Conservation (phyloP, 1,140 invertebrate species). For the Cataglyphis hispanica region DNA sequence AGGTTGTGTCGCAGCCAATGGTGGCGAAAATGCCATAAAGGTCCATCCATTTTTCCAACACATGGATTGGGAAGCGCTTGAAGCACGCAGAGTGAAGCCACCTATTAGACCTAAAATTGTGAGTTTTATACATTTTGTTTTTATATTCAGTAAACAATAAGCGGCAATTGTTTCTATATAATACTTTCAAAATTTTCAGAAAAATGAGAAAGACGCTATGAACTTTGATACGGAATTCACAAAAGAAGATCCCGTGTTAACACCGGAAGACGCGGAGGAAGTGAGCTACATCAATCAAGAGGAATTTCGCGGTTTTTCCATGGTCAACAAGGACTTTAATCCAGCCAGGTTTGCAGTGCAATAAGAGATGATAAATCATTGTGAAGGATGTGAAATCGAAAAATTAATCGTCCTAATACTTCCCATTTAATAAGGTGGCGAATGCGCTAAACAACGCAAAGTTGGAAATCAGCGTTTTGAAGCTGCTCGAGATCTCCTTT, state of each 20-base stretch:
- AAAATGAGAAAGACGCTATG: constrained; percentile 98
- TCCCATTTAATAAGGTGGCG: constrained; percentile 63
- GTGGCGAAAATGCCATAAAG: constrained; percentile 94
- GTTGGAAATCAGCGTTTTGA: constrained; percentile 45
- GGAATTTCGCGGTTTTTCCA: constrained; percentile 99
- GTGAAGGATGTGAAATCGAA: constrained; percentile 31
- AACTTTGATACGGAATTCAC: constrained; percentile 99
- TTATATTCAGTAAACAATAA: constrained; percentile 9
- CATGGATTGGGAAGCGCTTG: constrained; percentile 98
- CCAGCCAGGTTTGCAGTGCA: constrained; percentile 88
- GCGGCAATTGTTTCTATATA: not conserved
- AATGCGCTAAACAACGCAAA: constrained; percentile 51
- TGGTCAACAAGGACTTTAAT: constrained; percentile 97
- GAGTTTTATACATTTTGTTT: constrained; percentile 85
- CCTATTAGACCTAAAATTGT: constrained; percentile 99
- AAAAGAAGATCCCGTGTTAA: constrained; percentile 98
- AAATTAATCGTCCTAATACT: constrained; percentile 64
- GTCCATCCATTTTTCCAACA: constrained; percentile 97
- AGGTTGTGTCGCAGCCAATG: constrained; percentile 93
- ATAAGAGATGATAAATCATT: constrained; percentile 69
- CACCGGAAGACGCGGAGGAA: constrained; percentile 96
- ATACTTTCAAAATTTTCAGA: constrained; percentile 89
- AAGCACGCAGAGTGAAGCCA: constrained; percentile 96
- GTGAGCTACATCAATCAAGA: constrained; percentile 98
- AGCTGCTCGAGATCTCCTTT: constrained; percentile 62